Percentiles rank a stretch among this genome's conserved stretches.
phyloP scores from a whole-genome alignment of 2,888 invertebrate species.

The Sinhomidia bicolor region DNA sequence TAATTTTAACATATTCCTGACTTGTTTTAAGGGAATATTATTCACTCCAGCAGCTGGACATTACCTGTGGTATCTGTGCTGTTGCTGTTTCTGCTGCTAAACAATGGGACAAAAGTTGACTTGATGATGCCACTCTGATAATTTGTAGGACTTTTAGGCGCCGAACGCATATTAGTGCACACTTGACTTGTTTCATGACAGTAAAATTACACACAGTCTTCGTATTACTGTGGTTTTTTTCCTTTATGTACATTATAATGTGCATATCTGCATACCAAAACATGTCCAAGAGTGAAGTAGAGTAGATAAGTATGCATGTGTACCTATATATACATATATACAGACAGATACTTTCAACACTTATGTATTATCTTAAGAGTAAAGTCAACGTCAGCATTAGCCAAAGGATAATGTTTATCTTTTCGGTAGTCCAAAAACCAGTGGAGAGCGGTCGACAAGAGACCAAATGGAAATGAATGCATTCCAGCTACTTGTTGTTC shows the following conservation, averaged over 20 bases:
- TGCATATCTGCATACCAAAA: neutral
- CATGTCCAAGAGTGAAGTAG: too few species aligned
- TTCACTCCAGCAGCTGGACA: neutral
- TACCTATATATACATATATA: neutral
- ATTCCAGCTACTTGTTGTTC: conserved; percentile 74
- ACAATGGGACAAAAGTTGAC: conserved; percentile 68
- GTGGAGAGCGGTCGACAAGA: conserved; percentile 68
- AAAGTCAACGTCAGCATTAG: conserved; percentile 26
- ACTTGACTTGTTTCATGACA: conserved; percentile 57
- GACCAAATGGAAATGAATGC: conserved; percentile 68
- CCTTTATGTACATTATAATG: neutral
- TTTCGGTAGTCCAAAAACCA: conserved; percentile 67
- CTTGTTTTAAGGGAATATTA: too few species aligned
- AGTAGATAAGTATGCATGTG: too few species aligned
- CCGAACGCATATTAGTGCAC: conserved; percentile 75
- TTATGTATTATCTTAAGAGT: neutral
- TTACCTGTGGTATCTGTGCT: neutral
- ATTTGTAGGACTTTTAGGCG: conserved; percentile 79
- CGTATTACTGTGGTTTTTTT: neutral
- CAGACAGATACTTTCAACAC: neutral
- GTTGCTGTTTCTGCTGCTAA: too few species aligned
- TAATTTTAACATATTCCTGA: too few species aligned
- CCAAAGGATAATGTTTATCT: conserved; percentile 60
- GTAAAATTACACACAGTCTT: neutral
- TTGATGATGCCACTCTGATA: conserved; percentile 76